Conservation (phyloP, 2,888 invertebrate genomes). For the Caenorhabditis sp. region DNA sequence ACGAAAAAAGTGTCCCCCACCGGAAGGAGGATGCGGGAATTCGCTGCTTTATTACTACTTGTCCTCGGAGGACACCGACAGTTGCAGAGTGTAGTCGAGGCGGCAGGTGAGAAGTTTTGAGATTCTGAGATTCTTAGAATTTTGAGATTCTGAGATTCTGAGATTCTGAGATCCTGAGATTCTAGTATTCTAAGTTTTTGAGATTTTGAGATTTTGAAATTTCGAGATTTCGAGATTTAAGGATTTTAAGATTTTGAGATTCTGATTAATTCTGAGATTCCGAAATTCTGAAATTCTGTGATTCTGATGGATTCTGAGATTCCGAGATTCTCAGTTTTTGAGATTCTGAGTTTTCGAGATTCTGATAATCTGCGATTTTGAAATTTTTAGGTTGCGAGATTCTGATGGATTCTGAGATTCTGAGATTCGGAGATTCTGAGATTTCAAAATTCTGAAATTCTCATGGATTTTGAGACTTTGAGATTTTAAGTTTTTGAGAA, state of each 20-base stretch:
- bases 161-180: not conserved
- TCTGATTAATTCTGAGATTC: too few relatives aligned
- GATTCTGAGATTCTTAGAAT: too few relatives aligned
- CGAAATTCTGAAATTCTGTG: too few relatives aligned
- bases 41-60: constrained; percentile 30
- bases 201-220: not conserved
- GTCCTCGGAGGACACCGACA: not conserved
- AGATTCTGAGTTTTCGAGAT: not conserved
- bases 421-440: too few relatives aligned
- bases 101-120: constrained; percentile 23
- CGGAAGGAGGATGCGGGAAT: constrained; percentile 46
- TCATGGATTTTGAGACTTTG: not conserved
- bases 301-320: too few relatives aligned
- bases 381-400: not conserved
- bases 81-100: not conserved
- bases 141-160: too few relatives aligned
- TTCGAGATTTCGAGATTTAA: not conserved
- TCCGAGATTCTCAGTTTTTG: too few relatives aligned
- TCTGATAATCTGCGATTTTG: not conserved
- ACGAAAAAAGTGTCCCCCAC: constrained; percentile 11
- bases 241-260: not conserved
- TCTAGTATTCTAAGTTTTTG: too few relatives aligned
- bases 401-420: not conserved
- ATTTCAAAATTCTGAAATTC: too few relatives aligned
- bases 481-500: too few relatives aligned